Percentiles rank a stretch among this genome's conserved stretches.
Conservation (phyloP, 2,113 vertebrate species). For the Prolemur simus region DNA sequence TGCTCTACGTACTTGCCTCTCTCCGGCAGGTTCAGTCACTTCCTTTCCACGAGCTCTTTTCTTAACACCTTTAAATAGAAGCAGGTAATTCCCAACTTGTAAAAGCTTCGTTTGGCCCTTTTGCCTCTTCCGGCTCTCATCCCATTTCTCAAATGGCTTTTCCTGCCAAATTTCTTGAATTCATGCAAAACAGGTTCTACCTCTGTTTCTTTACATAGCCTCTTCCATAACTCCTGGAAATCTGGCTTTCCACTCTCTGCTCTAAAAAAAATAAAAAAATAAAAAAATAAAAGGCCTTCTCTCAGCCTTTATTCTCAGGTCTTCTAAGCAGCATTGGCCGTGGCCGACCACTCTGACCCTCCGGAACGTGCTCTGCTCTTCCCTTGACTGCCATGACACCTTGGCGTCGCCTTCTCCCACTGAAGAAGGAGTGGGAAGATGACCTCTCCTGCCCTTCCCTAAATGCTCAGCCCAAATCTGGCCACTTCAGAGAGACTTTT, state of each 20-base stretch:
- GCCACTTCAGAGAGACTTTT: background rate
- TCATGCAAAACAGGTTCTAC: constrained; percentile 27
- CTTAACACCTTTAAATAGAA: constrained; percentile 50
- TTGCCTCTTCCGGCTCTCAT: background rate
- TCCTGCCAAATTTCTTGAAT: constrained; percentile 49
- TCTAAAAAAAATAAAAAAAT: background rate
- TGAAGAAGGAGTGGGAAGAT: background rate
- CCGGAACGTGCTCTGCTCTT: background rate
- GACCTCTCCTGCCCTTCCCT: background rate
- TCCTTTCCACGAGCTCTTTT: background rate
- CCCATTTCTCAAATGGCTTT: constrained; percentile 32
- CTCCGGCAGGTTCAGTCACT: background rate
- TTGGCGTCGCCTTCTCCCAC: background rate
- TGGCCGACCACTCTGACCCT: background rate
- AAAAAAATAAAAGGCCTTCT: background rate
- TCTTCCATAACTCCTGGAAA: background rate
- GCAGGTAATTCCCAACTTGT: background rate
- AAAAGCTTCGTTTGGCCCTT: constrained; percentile 59
- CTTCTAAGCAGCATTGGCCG: background rate
- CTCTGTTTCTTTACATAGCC: background rate
- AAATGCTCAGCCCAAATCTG: background rate
- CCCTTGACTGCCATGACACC: background rate
- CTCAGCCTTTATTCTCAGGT: background rate
- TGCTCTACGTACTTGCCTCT: background rate
- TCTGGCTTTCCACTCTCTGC: background rate